Base-by-base conservation (phyloP, 1,140 invertebrate species). In the Hylaeus volcanicus region DNA sequence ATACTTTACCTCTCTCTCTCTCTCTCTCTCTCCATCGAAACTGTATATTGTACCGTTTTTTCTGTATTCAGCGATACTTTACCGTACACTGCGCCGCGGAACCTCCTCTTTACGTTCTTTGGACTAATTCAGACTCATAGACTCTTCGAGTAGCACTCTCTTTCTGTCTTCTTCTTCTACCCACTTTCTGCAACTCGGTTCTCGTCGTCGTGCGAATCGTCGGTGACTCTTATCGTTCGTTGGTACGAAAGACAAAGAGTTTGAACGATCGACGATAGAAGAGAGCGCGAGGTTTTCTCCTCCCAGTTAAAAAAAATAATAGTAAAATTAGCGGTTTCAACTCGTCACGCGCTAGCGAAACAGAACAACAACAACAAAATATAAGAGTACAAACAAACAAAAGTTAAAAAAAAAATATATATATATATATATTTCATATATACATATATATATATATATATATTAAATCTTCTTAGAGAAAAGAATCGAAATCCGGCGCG, bases 151-250 rank as follows among this genome's bases (percentile, higher is more conserved):
- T 48, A 48, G n/a, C 39, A 69, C 37, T 58, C n/a, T 71, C 26
- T 81, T 39, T 68, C 65, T 82, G 53, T 61, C 56, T 76, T 74
- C 60, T 63, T 55, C 78, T 53, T 45, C 64, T 83, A 48, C 15
- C 43, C 53, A 64, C 37, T 74, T 48, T 85, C 53, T 53, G 12
- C 48, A 9, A 2, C 56, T 78, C 74, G 75, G 37, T 2, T 63
- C 56, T 65, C 60, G 41, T 56, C 48, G 11, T 41, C 58, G 14
- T 39, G 12, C 12, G n/a, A 15, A 14, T 61, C 11, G 14, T 48
- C 56, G 4, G 26, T 26, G 26, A 1, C 37, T 53, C 61, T 48
- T 74, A 51, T 8, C 39, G 6, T 45, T 55, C 61, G 2, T 11
- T 9, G 56, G 14, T 26, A 14, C 6, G 69, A 37, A 58, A 1